Percentiles rank a stretch among this genome's conserved stretches.
phyloP scores from a whole-genome alignment of 2,113 vertebrate genomes.

The Melierax canorus region DNA sequence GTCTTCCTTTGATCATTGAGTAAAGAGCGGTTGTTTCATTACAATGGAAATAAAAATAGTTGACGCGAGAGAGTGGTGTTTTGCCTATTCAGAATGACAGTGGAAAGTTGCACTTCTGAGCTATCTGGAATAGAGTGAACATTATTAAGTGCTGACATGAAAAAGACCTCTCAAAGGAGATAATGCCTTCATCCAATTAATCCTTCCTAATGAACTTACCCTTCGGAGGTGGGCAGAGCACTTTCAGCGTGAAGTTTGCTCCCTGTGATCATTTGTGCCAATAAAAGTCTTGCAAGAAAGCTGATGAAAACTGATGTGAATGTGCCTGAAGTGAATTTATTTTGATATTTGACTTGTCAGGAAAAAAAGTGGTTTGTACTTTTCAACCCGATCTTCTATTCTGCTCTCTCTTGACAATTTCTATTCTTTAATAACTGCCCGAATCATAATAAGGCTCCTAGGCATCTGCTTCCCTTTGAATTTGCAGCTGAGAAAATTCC shows the following conservation, averaged over 20 bases:
- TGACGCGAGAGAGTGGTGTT: background rate
- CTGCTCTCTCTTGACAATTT: background rate
- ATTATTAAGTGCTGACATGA: slow-evolving; percentile 9
- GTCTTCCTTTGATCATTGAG: background rate
- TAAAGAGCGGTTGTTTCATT: background rate
- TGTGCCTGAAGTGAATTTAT: slow-evolving; percentile 40
- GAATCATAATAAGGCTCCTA: background rate
- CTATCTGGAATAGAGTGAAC: background rate
- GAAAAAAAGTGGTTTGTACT: background rate
- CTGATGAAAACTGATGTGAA: background rate
- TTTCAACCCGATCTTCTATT: background rate
- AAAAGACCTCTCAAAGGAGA: slow-evolving; percentile 24
- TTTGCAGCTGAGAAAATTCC: slow-evolving; percentile 2
- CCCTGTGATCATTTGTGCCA: slow-evolving; percentile 40
- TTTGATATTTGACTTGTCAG: slow-evolving; percentile 38
- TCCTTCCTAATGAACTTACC: slow-evolving; percentile 40
- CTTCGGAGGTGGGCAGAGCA: background rate
- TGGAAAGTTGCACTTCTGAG: background rate
- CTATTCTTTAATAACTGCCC: slow-evolving; percentile 41
- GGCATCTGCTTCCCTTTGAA: slow-evolving; percentile 5
- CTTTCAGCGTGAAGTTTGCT: slow-evolving; percentile 12
- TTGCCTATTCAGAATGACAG: background rate
- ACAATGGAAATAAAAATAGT: slow-evolving; percentile 46
- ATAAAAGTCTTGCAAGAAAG: background rate
- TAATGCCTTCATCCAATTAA: slow-evolving; percentile 42